Conservation (phyloP, 2,888 invertebrate species). For the Eupithecia subumbrata region DNA sequence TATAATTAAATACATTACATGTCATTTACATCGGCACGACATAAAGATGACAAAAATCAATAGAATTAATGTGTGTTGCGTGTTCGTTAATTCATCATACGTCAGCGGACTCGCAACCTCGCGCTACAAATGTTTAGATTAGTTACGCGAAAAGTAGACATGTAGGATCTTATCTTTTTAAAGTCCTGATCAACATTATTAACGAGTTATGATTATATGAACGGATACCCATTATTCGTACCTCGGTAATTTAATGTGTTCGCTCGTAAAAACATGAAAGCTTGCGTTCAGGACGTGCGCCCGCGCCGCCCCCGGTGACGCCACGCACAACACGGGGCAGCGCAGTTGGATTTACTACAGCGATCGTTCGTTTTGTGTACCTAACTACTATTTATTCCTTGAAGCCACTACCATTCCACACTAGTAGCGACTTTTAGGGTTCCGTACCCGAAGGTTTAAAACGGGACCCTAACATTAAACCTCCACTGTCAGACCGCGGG, state of each 20-base stretch:
- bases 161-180: not conserved
- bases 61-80: not conserved
- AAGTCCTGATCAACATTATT: not conserved
- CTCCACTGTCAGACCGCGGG: too few species aligned
- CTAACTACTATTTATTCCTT: not conserved
- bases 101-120: not conserved
- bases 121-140: not conserved
- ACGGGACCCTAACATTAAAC: too few species aligned
- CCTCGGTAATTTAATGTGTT: not conserved
- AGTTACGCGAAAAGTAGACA: not conserved
- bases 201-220: not conserved
- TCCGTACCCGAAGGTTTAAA: too few species aligned
- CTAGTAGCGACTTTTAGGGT: not conserved
- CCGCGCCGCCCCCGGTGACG: not conserved
- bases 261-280: constrained; percentile 1
- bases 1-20: not conserved
- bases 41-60: not conserved
- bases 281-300: not conserved
- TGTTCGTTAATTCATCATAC: not conserved
- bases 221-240: not conserved
- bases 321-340: not conserved
- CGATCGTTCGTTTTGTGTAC: not conserved
- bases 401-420: not conserved
- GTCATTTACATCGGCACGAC: not conserved
- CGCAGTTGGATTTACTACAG: not conserved